These are phyloP conservation scores for Tragelaphus imberbis DNA, from an alignment of 2,113 vertebrate species.

Conservation along the genomic window DNA sequence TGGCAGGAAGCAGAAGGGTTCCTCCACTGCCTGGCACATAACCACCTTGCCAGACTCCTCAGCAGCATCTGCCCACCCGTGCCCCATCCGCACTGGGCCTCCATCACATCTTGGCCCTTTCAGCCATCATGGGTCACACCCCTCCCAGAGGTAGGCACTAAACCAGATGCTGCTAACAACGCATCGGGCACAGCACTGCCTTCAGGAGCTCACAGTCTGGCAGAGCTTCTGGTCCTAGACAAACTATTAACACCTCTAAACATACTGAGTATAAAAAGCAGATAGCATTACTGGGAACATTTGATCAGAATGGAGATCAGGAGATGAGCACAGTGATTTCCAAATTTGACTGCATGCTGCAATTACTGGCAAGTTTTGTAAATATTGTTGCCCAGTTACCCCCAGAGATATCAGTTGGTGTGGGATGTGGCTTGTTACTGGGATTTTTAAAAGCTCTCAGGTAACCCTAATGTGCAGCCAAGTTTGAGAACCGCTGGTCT, in stretches of 20 bases:
- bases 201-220: neutral
- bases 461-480: neutral
- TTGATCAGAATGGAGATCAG: neutral
- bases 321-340: neutral
- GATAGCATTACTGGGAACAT: neutral
- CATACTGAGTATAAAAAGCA: neutral
- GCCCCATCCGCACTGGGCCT: neutral
- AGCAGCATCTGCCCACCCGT: fast-evolving
- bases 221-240: neutral
- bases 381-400: neutral
- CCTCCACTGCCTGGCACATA: neutral
- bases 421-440: neutral
- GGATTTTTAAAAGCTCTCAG: neutral
- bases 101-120: neutral
- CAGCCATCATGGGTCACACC: neutral
- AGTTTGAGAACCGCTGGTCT: neutral
- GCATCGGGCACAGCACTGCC: neutral
- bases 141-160: neutral
- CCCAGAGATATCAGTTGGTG: neutral
- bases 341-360: neutral
- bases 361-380: neutral
- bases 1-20: slow-evolving; percentile 64
- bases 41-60: neutral
- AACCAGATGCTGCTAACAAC: neutral
- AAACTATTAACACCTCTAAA: neutral